These are phyloP conservation scores for Lasioglossum malachurum DNA, from an alignment of 2,888 invertebrate genomes.

Conservation along the genomic window DNA sequence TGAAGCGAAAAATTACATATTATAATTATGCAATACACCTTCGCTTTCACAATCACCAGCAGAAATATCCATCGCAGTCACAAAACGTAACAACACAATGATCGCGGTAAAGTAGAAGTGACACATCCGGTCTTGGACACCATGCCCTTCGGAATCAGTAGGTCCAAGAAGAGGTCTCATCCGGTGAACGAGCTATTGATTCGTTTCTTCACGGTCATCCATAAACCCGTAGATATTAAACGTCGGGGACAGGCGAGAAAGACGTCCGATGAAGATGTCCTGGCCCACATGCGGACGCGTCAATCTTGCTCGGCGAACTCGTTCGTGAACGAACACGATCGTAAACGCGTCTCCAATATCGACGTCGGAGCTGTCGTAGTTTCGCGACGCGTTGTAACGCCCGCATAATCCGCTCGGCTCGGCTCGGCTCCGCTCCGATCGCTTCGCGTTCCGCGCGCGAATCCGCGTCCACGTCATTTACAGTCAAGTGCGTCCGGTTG, in stretches of 20 bases:
- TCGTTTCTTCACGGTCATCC: neutral
- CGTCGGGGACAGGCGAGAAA: neutral
- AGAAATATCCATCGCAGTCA: neutral
- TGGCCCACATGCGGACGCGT: slow-evolving; percentile 40
- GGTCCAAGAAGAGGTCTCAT: neutral
- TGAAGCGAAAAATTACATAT: too few species aligned
- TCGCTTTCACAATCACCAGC: too few species aligned
- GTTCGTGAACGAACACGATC: neutral
- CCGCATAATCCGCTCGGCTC: slow-evolving; percentile 48
- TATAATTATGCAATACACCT: too few species aligned
- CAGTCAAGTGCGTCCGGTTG: slow-evolving; percentile 64
- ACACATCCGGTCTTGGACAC: neutral
- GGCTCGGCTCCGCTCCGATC: neutral
- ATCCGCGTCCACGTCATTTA: slow-evolving; percentile 48
- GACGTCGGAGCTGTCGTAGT: slow-evolving; percentile 31
- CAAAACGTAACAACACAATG: neutral
- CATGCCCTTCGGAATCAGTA: neutral
- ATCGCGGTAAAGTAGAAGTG: neutral
- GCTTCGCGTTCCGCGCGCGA: neutral
- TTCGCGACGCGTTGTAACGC: slow-evolving; percentile 28
- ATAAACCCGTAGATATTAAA: neutral
- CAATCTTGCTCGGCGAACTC: slow-evolving; percentile 13
- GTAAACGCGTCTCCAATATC: slow-evolving; percentile 42
- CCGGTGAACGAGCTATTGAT: slow-evolving; percentile 1
- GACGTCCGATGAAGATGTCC: slow-evolving; percentile 17